phyloP scores from a whole-genome alignment of 2,797 vertebrate genomes.

The Lagodon rhomboides region DNA sequence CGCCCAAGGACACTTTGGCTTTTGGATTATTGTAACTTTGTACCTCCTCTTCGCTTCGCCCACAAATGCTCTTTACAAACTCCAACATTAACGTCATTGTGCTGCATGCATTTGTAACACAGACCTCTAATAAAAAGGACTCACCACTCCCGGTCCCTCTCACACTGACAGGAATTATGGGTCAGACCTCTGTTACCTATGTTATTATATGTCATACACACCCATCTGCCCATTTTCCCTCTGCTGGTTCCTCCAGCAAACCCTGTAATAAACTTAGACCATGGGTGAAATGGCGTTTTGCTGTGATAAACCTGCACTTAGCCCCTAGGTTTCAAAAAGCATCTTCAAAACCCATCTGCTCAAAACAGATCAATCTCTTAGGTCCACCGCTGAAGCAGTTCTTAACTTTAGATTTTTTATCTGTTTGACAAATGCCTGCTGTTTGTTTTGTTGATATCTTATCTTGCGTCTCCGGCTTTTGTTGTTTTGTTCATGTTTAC shows the following conservation, averaged over 20 bases:
- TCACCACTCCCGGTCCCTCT: not conserved
- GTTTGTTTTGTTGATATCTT: not conserved
- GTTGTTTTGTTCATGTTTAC: not conserved
- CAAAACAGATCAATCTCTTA: constrained; percentile 8
- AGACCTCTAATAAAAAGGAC: not conserved
- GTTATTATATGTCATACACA: constrained; percentile 8
- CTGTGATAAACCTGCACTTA: constrained; percentile 19
- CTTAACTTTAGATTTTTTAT: constrained; percentile 1
- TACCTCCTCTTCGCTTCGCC: not conserved
- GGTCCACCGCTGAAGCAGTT: not conserved
- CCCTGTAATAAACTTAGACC: constrained; percentile 12
- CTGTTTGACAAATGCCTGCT: constrained; percentile 6
- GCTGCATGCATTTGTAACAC: not conserved
- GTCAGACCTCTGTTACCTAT: not conserved
- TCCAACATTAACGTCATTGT: not conserved
- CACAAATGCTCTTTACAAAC: not conserved
- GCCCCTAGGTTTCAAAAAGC: constrained; percentile 16
- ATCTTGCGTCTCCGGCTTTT: not conserved
- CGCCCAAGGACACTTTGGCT: not conserved
- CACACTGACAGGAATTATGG: not conserved
- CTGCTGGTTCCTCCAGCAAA: not conserved
- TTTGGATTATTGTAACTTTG: no score
- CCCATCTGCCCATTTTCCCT: not conserved
- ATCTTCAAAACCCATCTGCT: constrained; percentile 28
- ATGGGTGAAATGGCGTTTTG: constrained; percentile 1